Conservation (phyloP, 2,888 invertebrate genomes). For the Neoascia interrupta region DNA sequence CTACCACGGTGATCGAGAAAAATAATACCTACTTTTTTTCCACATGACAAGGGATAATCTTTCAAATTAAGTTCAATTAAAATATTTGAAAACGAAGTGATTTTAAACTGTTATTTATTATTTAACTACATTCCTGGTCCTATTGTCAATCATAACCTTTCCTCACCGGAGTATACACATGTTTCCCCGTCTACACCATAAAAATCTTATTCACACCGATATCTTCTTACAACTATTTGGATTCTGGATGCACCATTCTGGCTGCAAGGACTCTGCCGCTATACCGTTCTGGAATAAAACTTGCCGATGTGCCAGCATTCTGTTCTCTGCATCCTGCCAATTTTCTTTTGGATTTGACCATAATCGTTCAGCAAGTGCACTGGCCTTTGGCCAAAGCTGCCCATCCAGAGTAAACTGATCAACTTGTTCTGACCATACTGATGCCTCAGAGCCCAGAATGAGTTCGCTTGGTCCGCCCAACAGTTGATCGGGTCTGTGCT, state of each 20-base stretch:
- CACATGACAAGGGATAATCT: no score
- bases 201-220: no score
- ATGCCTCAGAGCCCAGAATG: slow-evolving; percentile 87
- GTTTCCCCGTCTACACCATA: no score
- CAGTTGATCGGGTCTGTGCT: slow-evolving; percentile 85
- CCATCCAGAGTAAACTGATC: slow-evolving; percentile 85
- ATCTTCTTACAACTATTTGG: no score
- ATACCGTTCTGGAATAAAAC: slow-evolving; percentile 84
- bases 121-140: no score
- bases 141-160: no score
- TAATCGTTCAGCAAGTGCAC: slow-evolving; percentile 90
- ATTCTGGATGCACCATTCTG: slow-evolving; percentile 92
- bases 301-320: slow-evolving; percentile 85
- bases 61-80: no score
- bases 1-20: no score
- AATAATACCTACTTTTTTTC: no score
- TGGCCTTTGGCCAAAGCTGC: slow-evolving; percentile 91
- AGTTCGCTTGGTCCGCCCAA: slow-evolving; percentile 81
- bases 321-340: slow-evolving; percentile 86
- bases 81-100: no score
- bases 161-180: no score
- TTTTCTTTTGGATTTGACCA: slow-evolving; percentile 87
- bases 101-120: no score
- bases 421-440: slow-evolving; percentile 92
- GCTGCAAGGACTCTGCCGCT: slow-evolving; percentile 88